Conservation (phyloP, 2,888 invertebrate species). For the Salticus scenicus region DNA sequence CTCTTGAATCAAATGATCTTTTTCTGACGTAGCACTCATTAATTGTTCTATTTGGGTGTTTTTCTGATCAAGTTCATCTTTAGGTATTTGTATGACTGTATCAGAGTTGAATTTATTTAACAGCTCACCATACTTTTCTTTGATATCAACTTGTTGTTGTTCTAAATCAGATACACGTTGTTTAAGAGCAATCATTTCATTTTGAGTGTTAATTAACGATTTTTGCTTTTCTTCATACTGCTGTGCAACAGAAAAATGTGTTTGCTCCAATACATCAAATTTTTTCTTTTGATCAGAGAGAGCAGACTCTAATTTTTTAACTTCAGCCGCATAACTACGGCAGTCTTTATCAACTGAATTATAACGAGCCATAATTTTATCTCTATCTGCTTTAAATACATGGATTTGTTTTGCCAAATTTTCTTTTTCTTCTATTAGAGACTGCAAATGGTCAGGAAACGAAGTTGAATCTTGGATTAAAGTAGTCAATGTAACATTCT, state of each 20-base stretch:
- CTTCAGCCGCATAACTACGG: constrained; percentile 88
- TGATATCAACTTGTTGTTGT: constrained; percentile 74
- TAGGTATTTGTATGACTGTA: constrained; percentile 23
- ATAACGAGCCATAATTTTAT: constrained; percentile 77
- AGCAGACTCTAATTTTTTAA: constrained; percentile 81
- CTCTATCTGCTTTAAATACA: constrained; percentile 78
- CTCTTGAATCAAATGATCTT: constrained; percentile 65
- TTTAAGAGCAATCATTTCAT: constrained; percentile 75
- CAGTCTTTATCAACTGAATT: constrained; percentile 90
- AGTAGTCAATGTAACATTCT: constrained; percentile 75
- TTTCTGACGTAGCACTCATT: constrained; percentile 29
- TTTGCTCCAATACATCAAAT: constrained; percentile 73
- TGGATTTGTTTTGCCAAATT: constrained; percentile 82
- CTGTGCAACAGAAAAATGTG: constrained; percentile 74
- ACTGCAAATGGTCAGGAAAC: constrained; percentile 63
- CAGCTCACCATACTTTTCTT: constrained; percentile 65
- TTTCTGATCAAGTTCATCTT: constrained; percentile 45
- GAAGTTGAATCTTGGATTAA: constrained; percentile 74
- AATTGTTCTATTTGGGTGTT: constrained; percentile 33
- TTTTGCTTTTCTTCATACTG: constrained; percentile 76
- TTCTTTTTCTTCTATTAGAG: constrained; percentile 74
- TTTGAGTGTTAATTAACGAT: constrained; percentile 75
- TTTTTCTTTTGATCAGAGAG: constrained; percentile 73
- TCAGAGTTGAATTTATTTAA: constrained; percentile 56
- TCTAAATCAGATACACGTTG: constrained; percentile 75